phyloP scores from a whole-genome alignment of 2,888 invertebrate genomes.

The Chaetoderma sp. region DNA sequence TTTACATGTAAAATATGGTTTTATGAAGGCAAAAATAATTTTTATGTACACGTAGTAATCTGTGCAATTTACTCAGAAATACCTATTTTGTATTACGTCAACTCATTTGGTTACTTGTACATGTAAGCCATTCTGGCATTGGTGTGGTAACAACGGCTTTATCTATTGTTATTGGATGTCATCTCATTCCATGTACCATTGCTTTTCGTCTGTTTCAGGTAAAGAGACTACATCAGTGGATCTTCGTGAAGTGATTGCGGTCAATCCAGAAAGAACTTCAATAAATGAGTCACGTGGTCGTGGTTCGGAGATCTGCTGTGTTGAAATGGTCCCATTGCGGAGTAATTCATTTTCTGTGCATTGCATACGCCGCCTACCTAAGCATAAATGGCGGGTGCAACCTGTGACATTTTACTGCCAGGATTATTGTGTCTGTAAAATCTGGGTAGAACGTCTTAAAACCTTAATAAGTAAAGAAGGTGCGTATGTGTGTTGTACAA shows the following conservation, averaged over 20 bases:
- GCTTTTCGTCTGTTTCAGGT: too few relatives aligned
- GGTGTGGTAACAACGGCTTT: too few relatives aligned
- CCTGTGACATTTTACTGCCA: constrained; percentile 54
- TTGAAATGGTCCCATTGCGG: constrained; percentile 52
- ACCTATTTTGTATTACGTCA: too few relatives aligned
- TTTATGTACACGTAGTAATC: too few relatives aligned
- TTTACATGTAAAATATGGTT: too few relatives aligned
- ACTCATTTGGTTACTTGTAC: too few relatives aligned
- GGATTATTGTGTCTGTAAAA: constrained; percentile 62
- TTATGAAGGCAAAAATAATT: too few relatives aligned
- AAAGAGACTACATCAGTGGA: too few relatives aligned
- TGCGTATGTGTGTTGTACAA: constrained; percentile 28
- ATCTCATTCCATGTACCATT: too few relatives aligned
- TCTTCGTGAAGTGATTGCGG: constrained; percentile 38
- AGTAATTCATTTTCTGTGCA: constrained; percentile 54
- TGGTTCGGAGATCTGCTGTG: constrained; percentile 28
- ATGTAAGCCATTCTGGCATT: too few relatives aligned
- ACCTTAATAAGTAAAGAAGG: constrained; percentile 61
- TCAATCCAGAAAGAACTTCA: constrained; percentile 18
- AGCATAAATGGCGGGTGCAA: constrained; percentile 59
- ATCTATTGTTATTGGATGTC: too few relatives aligned
- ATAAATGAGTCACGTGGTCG: neutral
- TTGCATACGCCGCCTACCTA: constrained; percentile 47
- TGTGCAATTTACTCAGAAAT: too few relatives aligned
- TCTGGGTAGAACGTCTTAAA: constrained; percentile 60